A percentile compares a stretch with the other conserved stretches of the same genome.
These are phyloP conservation scores for Pogonocherus hispidulus DNA, from an alignment of 2,888 invertebrate genomes.

Conservation along the genomic window DNA sequence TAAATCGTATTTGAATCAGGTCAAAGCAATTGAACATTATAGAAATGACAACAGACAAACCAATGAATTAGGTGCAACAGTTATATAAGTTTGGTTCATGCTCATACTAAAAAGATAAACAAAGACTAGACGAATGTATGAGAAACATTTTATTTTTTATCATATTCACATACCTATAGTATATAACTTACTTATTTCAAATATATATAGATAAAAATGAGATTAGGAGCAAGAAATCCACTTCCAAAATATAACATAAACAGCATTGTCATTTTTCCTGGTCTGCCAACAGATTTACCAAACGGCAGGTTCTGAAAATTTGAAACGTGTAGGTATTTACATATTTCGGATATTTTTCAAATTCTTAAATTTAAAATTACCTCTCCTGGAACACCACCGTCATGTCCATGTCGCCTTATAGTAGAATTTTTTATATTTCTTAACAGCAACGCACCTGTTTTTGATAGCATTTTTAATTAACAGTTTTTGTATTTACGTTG, in stretches of 20 bases:
- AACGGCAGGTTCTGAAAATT: constrained; percentile 83
- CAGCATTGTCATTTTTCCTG: constrained; percentile 76
- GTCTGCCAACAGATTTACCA: constrained; percentile 72
- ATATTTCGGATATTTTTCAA: constrained; percentile 25
- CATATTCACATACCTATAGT: no score
- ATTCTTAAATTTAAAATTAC: constrained; percentile 59
- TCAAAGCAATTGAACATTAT: no score
- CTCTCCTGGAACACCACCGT: constrained; percentile 68
- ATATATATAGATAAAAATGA: constrained; percentile 81
- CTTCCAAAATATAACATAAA: constrained; percentile 80
- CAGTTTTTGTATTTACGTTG: neutral
- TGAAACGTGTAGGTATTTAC: no score
- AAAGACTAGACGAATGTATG: no score
- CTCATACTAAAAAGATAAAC: no score
- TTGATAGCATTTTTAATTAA: constrained; percentile 11
- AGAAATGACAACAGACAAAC: no score
- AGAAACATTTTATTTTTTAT: no score
- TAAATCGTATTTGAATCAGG: no score
- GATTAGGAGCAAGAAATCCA: constrained; percentile 80
- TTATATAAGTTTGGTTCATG: no score
- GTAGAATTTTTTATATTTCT: constrained; percentile 7
- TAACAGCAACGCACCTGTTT: constrained; percentile 10
- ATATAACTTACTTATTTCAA: constrained; percentile 48
- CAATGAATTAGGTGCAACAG: no score
- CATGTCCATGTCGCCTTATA: neutral